Conservation (phyloP, 2,113 vertebrate genomes). For the Talpa occidentalis region DNA sequence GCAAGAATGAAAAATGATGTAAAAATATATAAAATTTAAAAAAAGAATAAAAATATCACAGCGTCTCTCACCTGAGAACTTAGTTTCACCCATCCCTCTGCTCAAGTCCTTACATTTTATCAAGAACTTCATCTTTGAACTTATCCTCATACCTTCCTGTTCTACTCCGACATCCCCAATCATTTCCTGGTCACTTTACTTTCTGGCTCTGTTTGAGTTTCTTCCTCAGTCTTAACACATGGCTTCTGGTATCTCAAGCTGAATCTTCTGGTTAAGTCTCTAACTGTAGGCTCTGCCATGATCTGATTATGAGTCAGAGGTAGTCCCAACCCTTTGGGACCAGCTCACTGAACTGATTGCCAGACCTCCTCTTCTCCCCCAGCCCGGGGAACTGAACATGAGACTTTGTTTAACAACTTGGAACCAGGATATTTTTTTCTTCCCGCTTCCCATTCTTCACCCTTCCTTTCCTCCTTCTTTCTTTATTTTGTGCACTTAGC, state of each 20-base stretch:
- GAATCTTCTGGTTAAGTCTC: neutral
- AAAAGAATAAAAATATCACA: neutral
- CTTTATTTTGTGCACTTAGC: neutral
- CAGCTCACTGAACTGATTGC: neutral
- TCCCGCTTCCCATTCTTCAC: too few relatives aligned
- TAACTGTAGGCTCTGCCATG: neutral
- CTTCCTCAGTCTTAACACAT: neutral
- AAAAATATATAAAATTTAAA: too few relatives aligned
- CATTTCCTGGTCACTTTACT: neutral
- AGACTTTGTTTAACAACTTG: neutral
- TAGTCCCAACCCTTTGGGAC: neutral
- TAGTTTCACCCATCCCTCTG: neutral
- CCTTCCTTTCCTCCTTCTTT: neutral
- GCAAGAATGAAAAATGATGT: too few relatives aligned
- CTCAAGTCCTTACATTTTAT: neutral
- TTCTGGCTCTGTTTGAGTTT: neutral
- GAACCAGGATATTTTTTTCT: neutral
- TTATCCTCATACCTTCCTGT: neutral
- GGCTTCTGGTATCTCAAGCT: neutral
- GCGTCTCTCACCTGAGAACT: neutral
- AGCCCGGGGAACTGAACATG: neutral
- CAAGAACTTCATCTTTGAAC: neutral
- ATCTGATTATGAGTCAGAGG: neutral
- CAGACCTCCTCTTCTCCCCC: neutral
- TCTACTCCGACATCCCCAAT: neutral